Percentiles rank a stretch among this genome's conserved stretches.
Conservation (phyloP, 2,888 invertebrate species). For the Tetragnatha montana region DNA sequence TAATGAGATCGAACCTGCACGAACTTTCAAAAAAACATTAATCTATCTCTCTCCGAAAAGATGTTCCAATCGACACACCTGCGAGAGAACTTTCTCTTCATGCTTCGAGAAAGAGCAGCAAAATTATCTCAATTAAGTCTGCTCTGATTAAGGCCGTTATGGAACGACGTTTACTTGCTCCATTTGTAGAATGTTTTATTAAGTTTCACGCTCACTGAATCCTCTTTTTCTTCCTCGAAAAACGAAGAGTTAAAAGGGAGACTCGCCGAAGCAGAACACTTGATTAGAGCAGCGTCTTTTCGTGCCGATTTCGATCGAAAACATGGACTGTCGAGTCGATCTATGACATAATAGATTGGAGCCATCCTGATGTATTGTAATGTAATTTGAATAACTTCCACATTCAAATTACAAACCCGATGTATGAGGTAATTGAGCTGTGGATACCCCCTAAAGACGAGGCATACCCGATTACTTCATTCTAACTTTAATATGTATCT, state of each 20-base stretch:
- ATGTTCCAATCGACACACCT: not conserved
- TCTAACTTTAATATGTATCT: too few relatives aligned
- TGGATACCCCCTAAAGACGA: too few relatives aligned
- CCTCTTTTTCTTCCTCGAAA: conserved; percentile 24
- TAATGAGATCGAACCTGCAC: not conserved
- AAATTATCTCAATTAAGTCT: conserved; percentile 52
- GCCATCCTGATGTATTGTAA: too few relatives aligned
- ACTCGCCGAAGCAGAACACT: conserved; percentile 25
- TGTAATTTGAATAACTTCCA: too few relatives aligned
- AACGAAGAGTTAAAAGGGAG: conserved; percentile 15
- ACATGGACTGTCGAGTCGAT: too few relatives aligned
- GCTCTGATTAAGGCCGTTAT: conserved; percentile 43
- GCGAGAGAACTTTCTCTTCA: conserved; percentile 1
- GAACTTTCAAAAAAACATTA: not conserved
- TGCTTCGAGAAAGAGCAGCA: conserved; percentile 24
- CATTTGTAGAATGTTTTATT: conserved; percentile 54
- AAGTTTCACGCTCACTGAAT: conserved; percentile 40
- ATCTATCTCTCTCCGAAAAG: not conserved
- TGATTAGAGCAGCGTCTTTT: conserved; percentile 31
- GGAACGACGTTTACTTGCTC: conserved; percentile 60
- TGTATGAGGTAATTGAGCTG: too few relatives aligned
- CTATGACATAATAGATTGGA: too few relatives aligned
- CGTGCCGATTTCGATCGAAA: not conserved
- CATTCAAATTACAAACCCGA: too few relatives aligned
- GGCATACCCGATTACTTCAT: too few relatives aligned